These are phyloP conservation scores for Rhineura floridana DNA, from an alignment of 2,113 vertebrate species.

Conservation along the genomic window DNA sequence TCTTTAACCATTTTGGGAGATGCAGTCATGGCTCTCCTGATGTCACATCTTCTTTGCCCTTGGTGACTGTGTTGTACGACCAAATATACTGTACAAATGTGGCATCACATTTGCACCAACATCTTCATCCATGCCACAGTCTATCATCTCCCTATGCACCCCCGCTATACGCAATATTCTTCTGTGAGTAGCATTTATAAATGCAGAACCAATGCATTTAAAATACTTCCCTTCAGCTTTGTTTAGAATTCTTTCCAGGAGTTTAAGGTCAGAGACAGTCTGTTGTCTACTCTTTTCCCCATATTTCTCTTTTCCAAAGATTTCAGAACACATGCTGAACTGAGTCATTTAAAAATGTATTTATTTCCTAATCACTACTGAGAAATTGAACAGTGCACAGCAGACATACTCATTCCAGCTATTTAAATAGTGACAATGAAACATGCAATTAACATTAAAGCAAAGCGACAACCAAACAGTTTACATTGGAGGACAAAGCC, in stretches of 20 bases:
- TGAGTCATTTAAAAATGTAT: conserved; percentile 50
- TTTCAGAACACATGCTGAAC: conserved; percentile 53
- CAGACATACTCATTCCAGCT: conserved; percentile 36
- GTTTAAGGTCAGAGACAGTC: conserved; percentile 52
- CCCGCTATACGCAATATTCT: not conserved
- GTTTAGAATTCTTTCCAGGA: conserved; percentile 53
- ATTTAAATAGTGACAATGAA: conserved; percentile 68
- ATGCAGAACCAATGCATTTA: conserved; percentile 59
- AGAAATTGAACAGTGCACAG: conserved; percentile 49
- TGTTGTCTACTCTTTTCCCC: conserved; percentile 40
- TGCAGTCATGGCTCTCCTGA: not conserved
- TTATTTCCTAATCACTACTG: conserved; percentile 44
- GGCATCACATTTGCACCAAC: not conserved
- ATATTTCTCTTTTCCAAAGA: conserved; percentile 56
- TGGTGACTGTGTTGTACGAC: not conserved
- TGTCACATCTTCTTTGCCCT: not conserved
- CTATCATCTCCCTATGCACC: not conserved
- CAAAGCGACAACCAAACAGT: conserved; percentile 43
- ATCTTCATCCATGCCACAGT: not conserved
- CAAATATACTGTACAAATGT: not conserved
- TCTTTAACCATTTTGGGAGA: not conserved
- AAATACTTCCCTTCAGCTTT: conserved; percentile 49
- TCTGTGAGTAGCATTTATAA: no score
- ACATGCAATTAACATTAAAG: conserved; percentile 68
- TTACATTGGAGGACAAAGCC: conserved; percentile 60